Percentiles rank a stretch among this genome's conserved stretches.
These are phyloP conservation scores for Sylvilagus bachmani DNA, from an alignment of 2,113 vertebrate species.

Conservation along the genomic window DNA sequence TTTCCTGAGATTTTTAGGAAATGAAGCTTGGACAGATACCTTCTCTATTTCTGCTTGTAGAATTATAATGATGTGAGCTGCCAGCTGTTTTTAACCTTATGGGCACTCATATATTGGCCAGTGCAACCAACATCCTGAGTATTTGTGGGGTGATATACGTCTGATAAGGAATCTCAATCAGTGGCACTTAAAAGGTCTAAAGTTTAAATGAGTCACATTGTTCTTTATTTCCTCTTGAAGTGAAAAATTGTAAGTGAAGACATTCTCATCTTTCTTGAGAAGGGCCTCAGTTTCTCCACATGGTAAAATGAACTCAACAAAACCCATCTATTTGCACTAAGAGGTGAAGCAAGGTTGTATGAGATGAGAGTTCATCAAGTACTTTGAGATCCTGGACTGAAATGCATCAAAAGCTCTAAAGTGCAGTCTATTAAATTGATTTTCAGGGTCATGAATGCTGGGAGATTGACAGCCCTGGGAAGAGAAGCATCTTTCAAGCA, in stretches of 20 bases:
- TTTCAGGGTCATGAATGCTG: slow-evolving; percentile 63
- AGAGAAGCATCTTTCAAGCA: slow-evolving; percentile 74
- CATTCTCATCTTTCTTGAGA: slow-evolving; percentile 4
- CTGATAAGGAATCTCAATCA: neutral
- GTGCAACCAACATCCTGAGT: neutral
- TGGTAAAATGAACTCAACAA: neutral
- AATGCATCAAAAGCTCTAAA: slow-evolving; percentile 67
- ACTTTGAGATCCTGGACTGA: slow-evolving; percentile 51
- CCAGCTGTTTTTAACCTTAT: neutral
- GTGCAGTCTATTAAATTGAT: slow-evolving; percentile 72
- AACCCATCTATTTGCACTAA: slow-evolving; percentile 30
- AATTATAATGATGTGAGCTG: neutral
- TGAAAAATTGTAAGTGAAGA: neutral
- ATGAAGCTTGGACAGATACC: neutral
- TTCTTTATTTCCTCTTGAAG: neutral
- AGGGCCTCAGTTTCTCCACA: slow-evolving; percentile 20
- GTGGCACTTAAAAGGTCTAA: neutral
- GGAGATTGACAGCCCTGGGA: slow-evolving; percentile 81
- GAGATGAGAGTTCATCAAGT: slow-evolving; percentile 45
- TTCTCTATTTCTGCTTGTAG: neutral
- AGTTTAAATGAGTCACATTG: neutral
- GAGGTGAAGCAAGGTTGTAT: slow-evolving; percentile 60
- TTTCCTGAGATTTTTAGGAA: neutral
- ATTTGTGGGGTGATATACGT: neutral
- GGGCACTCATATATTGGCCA: neutral